Evolutionary conservation across 2,888 invertebrate genomes (phyloP).

Genomic region (Mycalesis mineus): DNA sequence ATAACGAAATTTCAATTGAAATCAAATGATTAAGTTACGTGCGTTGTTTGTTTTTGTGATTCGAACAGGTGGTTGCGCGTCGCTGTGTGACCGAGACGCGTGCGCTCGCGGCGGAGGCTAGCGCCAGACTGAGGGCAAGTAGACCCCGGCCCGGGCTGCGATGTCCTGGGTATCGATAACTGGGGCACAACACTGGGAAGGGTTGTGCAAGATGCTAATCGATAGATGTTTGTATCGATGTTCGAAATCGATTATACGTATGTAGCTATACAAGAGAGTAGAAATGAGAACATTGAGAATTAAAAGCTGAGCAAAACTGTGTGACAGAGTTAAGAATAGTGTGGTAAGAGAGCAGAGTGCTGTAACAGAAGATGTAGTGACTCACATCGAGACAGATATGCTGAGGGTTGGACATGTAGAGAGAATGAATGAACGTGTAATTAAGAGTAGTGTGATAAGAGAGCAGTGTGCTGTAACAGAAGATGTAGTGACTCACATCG

Average conservation of each 20-base stretch:
- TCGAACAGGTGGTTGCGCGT: constrained; percentile 32
- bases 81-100: background rate
- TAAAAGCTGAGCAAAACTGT: too few species aligned
- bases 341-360: too few species aligned
- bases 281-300: too few species aligned
- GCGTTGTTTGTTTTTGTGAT: constrained; percentile 8
- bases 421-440: too few species aligned
- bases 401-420: too few species aligned
- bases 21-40: background rate
- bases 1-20: background rate
- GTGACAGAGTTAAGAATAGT: too few species aligned
- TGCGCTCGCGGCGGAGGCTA: background rate
- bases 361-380: too few species aligned
- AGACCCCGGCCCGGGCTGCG: background rate
- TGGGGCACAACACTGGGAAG: background rate
- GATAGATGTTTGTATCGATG: background rate
- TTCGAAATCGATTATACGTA: background rate
- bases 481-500: too few species aligned
- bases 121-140: background rate
- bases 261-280: too few species aligned
- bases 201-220: background rate
- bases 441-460: too few species aligned
- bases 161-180: background rate
- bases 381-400: too few species aligned
- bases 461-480: too few species aligned